Evolutionary conservation across 2,113 vertebrate genomes (phyloP), one percentile per base, ranked within the genome.

Genomic region (Pleuronectes platessa): DNA sequence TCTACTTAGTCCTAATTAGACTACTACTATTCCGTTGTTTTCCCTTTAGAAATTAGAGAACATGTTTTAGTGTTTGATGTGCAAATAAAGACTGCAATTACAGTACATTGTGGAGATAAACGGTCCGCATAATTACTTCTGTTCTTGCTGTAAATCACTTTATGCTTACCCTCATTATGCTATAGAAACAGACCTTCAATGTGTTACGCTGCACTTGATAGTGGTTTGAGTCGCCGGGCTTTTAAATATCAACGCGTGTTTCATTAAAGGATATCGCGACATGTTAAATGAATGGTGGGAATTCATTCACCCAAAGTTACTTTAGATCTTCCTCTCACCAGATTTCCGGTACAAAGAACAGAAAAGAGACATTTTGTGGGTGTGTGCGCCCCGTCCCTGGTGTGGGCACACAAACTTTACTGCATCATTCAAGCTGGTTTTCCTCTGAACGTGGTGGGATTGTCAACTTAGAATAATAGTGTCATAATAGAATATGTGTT

Each of bases 51-150:
- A 67, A 56, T 68, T 68, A 24, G 14, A 53, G 21, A 20, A 71
- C 24, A 61, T 70, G 55, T 81, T 79, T 71, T 49, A 73, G 27
- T 79, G 26, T 87, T 85, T 87, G 83, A 88, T 89, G 72, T 83
- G 80, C 71, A 79, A 86, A 85, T 78, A 83, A 82, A 77, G 31
- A 58, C 59, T 10, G 58, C 86, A 87, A 85, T 93, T 90, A 86
- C 18, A 68, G 49, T 63, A 68, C 69, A 75, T 81, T 86, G 79
- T 84, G 18, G 40, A 76, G 70, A 74, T 85, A 75, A 90, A 84
- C 3, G 72, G 61, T 62, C 69, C 47, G 17, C 51, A 60, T 81
- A 88, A 92, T 86, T 81, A 71, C 71, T 23, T 65, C 14, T 55
- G 51, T 78, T 79, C 13, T 20, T 70, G 37, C 66, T 79, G 56